Evolutionary conservation across 2,113 vertebrate genomes (phyloP), one percentile per base, ranked within the genome.

Genomic region (Ibidorhyncha struthersii): DNA sequence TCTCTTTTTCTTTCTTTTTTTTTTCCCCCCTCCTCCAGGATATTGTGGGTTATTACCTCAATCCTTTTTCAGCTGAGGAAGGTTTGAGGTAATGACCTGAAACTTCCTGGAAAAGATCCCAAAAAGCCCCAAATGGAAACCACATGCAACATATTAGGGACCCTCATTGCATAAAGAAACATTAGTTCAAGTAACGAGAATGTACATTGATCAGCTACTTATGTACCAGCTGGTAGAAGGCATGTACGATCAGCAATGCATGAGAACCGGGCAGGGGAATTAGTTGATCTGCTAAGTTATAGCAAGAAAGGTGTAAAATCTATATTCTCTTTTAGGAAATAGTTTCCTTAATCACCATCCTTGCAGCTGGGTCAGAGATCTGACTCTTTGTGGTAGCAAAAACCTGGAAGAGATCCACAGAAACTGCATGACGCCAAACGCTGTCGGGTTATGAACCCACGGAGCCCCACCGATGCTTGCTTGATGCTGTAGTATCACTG

Each of bases 81-180:
- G 89, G 86, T 90, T 97, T 93, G 93, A 96, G 94, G 88, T 95
- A 96, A 96, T 97, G 96, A 97, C 95, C 91, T 96, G 96, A 96
- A 96, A 96, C 90, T 96, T 95, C 89, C 93, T 96, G 96, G 96
- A 96, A 96, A 88, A 89, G 61, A 86, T 97, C 94, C 97, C 94
- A 91, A 90, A 91, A 90, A 97, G 41, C 83, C 81, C 70, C 71
- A 94, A 92, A 97, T 97, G 93, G 96, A 98, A 98, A 97, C 93
- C 96, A 98, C 90, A 97, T 97, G 97, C 90, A 96, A 85, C 67
- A 50, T 96, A 82, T 95, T 93, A 96, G 74, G 83, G 71, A 95
- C 77, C 79, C 76, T 95, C 80, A 32, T 9, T 89, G 85, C 69
- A 92, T 91, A 91, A 88, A 96, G 82, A 95, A 95, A 92, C 73